Evolutionary conservation across 2,113 vertebrate genomes (phyloP).

Genomic region (Gnathonemus echidnorhynchus): DNA sequence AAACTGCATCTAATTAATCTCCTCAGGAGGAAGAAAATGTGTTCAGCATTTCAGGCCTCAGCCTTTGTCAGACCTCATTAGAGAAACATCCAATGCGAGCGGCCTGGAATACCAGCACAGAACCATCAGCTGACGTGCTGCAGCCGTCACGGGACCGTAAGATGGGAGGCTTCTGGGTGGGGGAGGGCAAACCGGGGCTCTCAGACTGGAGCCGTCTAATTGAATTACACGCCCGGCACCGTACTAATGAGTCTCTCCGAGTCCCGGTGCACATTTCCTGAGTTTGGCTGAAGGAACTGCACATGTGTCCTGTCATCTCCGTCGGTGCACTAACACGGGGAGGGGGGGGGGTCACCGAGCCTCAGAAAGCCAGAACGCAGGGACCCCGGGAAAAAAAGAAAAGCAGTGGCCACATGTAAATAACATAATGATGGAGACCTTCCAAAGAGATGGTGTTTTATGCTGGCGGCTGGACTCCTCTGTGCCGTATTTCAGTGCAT

Average conservation of each 20-base stretch:
- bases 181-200: not conserved
- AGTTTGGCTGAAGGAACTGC: not conserved
- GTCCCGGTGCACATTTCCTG: not conserved
- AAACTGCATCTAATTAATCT: constrained; percentile 57
- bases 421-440: constrained; percentile 35
- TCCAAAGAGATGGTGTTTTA: constrained; percentile 15
- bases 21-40: constrained; percentile 22
- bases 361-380: not conserved
- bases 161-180: not conserved
- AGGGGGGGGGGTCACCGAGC: not conserved
- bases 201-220: not conserved
- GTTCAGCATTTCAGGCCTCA: not conserved
- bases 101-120: not conserved
- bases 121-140: not conserved
- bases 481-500: not conserved
- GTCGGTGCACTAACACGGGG: not conserved
- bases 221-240: not conserved
- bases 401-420: constrained; percentile 36
- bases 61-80: constrained; percentile 37
- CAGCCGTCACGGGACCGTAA: not conserved
- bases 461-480: not conserved
- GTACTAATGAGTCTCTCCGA: constrained; percentile 3
- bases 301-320: not conserved
- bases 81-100: constrained; percentile 21
- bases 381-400: constrained; percentile 6